Base-by-base conservation (phyloP, 92 coral and sea anemone species). In the Epizoanthus illoricatus region DNA sequence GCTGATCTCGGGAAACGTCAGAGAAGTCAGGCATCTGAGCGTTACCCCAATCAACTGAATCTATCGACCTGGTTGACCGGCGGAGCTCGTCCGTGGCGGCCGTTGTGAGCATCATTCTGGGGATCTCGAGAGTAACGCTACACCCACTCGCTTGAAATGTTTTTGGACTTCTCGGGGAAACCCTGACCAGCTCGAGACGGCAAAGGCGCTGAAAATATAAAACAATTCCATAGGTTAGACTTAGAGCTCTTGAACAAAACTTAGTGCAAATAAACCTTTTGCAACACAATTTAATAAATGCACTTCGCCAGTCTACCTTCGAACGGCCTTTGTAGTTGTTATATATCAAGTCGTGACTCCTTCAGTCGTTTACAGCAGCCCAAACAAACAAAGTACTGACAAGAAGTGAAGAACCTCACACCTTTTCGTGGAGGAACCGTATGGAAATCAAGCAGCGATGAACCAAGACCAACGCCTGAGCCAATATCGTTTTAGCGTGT, bases 21-120 rank as follows among this genome's bases (percentile, higher is more conserved):
- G 88, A 84, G 72, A 93, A 89, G 81, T 93, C 92, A 20, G 82
- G 82, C 41, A 78, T 40, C 61, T 78, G 82, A 17, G 82, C 82
- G 7, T 9, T 78, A 42, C 71, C 82, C 82, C 82, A 78, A 39
- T 78, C 82, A 36, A 63, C 64, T 39, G 82, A 63, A 64, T 78
- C 82, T 47, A 78, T 64, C 23, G 82, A 78, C 54, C 40, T 78
- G 2, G 59, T 43, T 15, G 82, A 63, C 4, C 24, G 71, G 23
- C 82, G 33, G 15, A 63, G 58, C 15, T 78, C 82, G 16, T 76
- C 81, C 5, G 64, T 72, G 5, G 56, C 56, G 15, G 19, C 72
- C 11, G 52, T 12, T 20, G 13, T 5, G 24, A 64, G 71, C 43
- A 62, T 72, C 82, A 78, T 78, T 61, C 5, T 18, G 10, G 75